These are phyloP conservation scores for Pygocentrus nattereri DNA, from an alignment of 2,797 vertebrate species.

Conservation along the genomic window DNA sequence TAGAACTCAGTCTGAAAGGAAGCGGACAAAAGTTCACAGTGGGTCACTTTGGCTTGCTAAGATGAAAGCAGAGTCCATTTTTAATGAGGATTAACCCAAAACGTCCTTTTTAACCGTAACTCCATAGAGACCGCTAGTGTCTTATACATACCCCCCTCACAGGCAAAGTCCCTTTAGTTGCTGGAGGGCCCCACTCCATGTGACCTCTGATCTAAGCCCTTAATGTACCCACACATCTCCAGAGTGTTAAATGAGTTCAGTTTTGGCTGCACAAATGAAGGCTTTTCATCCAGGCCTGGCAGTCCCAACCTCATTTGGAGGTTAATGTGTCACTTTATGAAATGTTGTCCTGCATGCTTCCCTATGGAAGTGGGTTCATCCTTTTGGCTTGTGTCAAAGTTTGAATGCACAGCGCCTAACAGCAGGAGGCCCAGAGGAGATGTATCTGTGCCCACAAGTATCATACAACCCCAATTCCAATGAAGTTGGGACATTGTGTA, in stretches of 20 bases:
- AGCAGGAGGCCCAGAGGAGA: background rate
- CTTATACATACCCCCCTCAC: slow-evolving; percentile 59
- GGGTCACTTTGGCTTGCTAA: slow-evolving; percentile 80
- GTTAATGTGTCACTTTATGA: slow-evolving; percentile 78
- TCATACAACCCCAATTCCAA: too few relatives aligned
- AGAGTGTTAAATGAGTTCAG: slow-evolving; percentile 74
- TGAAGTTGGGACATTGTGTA: too few relatives aligned
- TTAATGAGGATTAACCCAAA: slow-evolving; percentile 84
- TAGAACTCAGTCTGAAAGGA: slow-evolving; percentile 79
- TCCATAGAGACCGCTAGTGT: slow-evolving; percentile 73
- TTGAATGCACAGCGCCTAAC: background rate
- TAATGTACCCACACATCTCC: slow-evolving; percentile 11
- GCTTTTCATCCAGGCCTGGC: slow-evolving; percentile 70
- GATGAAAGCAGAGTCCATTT: slow-evolving; percentile 82
- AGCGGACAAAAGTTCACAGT: slow-evolving; percentile 83
- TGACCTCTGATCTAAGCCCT: slow-evolving; percentile 33
- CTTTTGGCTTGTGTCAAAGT: background rate
- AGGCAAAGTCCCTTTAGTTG: slow-evolving; percentile 39
- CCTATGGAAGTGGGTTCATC: slow-evolving; percentile 20
- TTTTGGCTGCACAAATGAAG: slow-evolving; percentile 71
- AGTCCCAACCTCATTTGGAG: slow-evolving; percentile 71
- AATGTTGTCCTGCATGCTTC: slow-evolving; percentile 60
- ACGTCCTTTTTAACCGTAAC: slow-evolving; percentile 77
- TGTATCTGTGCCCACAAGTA: background rate
- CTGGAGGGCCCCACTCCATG: slow-evolving; percentile 49